Percentiles rank a stretch among this genome's conserved stretches.
Conservation (phyloP, 1,140 invertebrate genomes). For the Philaenus spumarius region DNA sequence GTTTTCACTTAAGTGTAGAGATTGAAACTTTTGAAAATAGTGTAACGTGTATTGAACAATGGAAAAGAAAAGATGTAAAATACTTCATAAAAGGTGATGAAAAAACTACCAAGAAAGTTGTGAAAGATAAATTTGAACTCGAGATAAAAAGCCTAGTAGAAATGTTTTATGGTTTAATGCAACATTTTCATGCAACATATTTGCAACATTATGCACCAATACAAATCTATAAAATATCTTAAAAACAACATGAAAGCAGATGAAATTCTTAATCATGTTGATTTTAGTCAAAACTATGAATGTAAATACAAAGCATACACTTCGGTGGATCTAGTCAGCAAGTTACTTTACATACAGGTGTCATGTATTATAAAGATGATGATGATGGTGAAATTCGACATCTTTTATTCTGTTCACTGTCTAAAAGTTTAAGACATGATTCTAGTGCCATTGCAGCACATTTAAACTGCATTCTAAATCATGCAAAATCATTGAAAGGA, state of each 20-base stretch:
- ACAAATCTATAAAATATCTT: constrained; percentile 28
- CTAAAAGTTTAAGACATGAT: constrained; percentile 34
- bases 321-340: constrained; percentile 33
- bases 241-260: constrained; percentile 30
- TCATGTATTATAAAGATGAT: constrained; percentile 25
- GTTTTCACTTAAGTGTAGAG: no score
- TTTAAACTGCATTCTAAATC: constrained; percentile 30
- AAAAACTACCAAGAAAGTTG: constrained; percentile 11
- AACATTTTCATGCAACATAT: constrained; percentile 26
- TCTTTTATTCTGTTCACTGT: constrained; percentile 36
- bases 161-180: constrained; percentile 8
- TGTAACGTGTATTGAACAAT: constrained; percentile 14
- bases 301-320: constrained; percentile 34
- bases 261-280: constrained; percentile 33
- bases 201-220: constrained; percentile 31
- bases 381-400: constrained; percentile 10
- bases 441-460: constrained; percentile 36
- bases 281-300: constrained; percentile 36
- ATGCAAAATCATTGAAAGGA: neutral
- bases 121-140: constrained; percentile 20
- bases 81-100: neutral
- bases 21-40: constrained; percentile 10
- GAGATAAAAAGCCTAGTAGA: constrained; percentile 9
- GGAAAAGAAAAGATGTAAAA: constrained; percentile 12
- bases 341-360: constrained; percentile 36